Evolutionary conservation across 2,797 vertebrate species (phyloP), one percentile per base, ranked within the genome.

Genomic region (Todus mexicanus): DNA sequence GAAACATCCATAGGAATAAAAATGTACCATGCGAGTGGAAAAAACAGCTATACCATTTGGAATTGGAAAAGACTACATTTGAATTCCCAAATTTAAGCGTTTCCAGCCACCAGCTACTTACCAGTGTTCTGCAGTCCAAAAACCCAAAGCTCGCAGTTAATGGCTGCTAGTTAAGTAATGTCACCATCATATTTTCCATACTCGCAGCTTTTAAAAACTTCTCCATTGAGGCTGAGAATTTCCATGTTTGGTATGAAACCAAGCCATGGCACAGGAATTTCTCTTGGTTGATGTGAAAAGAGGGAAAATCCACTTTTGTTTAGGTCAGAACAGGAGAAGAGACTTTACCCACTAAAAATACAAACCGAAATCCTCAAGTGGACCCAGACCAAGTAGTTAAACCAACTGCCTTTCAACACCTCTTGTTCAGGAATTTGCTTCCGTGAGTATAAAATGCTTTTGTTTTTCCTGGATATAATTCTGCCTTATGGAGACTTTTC

Each of bases 151-250:
- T 83, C 43, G 11, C 9, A 73, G 78, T 45, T 22, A 63, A 43
- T 0, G 4, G 66, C 45, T 86, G 74, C 66, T 84, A 76, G 45
- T 72, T 84, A 35, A 91, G 10, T 54, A 33, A 73, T 23, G 53
- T 10, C 90, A 83, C 81, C 69, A 85, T 45, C 82, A 78, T 15
- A 69, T 94, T 92, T 94, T 93, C 78, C 88, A 66, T 33, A 65
- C 27, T 92, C 70, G 25, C 60, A 87, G 57, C 53, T 87, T 77
- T 69, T 59, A 23, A 74, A 75, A 75, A 27, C 70, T 63, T 56
- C 72, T 63, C 75, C 51, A 53, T 1, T 65, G 66, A 69, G 76
- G 75, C 73, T 19, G 33, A 75, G 43, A 78, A 85, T 56, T 72
- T 60, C 89, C 54, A 80, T 75, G 81, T 85, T 85, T 89, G 87